These are phyloP conservation scores for Cettia cetti DNA, from an alignment of 2,113 vertebrate genomes.

Conservation along the genomic window DNA sequence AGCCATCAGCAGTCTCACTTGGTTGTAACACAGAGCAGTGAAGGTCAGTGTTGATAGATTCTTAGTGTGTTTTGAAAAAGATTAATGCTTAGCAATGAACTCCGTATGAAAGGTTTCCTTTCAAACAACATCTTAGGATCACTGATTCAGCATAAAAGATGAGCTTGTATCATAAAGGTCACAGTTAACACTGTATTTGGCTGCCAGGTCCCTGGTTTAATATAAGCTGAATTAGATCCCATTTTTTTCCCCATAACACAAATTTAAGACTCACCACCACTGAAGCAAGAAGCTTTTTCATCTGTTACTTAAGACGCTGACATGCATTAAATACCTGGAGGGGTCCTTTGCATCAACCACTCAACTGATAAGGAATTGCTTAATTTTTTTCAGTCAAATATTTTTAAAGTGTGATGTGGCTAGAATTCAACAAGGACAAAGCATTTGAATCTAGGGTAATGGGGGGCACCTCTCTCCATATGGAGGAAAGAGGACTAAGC, in stretches of 20 bases:
- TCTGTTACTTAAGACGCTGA: background rate
- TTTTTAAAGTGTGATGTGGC: background rate
- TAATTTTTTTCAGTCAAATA: background rate
- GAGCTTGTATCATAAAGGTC: slow-evolving; percentile 56
- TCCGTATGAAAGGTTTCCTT: slow-evolving; percentile 43
- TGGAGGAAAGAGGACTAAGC: background rate
- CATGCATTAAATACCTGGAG: background rate
- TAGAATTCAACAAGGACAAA: background rate
- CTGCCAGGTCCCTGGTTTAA: slow-evolving; percentile 2
- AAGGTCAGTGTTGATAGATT: slow-evolving; percentile 74
- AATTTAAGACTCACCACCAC: background rate
- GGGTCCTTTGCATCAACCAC: background rate
- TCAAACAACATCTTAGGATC: slow-evolving; percentile 49
- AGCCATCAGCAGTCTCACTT: slow-evolving; percentile 66
- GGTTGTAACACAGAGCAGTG: slow-evolving; percentile 62
- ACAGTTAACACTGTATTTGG: slow-evolving; percentile 37
- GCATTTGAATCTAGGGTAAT: background rate
- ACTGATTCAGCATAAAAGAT: slow-evolving; percentile 60
- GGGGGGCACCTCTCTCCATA: background rate
- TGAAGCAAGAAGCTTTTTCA: background rate
- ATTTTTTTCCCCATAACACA: background rate
- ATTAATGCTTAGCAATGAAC: slow-evolving; percentile 70
- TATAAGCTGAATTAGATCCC: slow-evolving; percentile 11
- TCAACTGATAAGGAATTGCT: background rate
- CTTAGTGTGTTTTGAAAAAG: slow-evolving; percentile 72